Base-by-base conservation (phyloP, 2,797 vertebrate genomes). In the Cyprinella venusta region DNA sequence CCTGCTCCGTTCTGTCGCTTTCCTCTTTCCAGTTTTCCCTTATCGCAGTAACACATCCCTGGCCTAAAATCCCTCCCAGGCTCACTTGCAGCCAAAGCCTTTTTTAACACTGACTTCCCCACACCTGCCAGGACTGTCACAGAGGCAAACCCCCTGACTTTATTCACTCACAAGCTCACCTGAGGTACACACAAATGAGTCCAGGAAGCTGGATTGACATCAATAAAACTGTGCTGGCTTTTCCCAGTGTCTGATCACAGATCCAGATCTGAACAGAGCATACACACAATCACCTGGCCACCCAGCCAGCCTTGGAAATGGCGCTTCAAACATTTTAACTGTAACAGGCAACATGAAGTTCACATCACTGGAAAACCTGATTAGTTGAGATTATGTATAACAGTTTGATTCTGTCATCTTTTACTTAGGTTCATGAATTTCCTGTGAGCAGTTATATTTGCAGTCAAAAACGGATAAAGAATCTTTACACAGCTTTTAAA, bases 51-150 rank as follows among this genome's bases (percentile, higher is more conserved):
- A 65, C 88, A 89, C 89, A 84, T 81, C 81, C 83, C 45, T 48
- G 89, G 74, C 64, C 89, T 90, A 86, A 90, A 90, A 92, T 85
- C 86, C 88, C 82, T 88, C 88, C 85, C 80, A 88, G 84, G 80
- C 82, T 64, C 82, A 88, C 89, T 90, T 90, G 86, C 63, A 87
- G 90, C 87, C 89, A 88, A 54, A 76, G 88, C 89, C 92, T 91
- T 90, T 92, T 91, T 90, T 87, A 89, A 92, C 69, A 79, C 91
- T 83, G 65, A 90, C 87, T 86, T 85, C 64, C 88, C 84, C 86
- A 91, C 83, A 88, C 86, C 76, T 78, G 80, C 84, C 83, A 89
- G 87, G 87, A 79, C 81, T 90, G 89, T 89, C 88, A 91, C 61
- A 13, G 72, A 82, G 87, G 88, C 89, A 88, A 86, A 81, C 63